These are phyloP conservation scores for Alloplasta piceator DNA, from an alignment of 2,888 invertebrate species.

Conservation along the genomic window DNA sequence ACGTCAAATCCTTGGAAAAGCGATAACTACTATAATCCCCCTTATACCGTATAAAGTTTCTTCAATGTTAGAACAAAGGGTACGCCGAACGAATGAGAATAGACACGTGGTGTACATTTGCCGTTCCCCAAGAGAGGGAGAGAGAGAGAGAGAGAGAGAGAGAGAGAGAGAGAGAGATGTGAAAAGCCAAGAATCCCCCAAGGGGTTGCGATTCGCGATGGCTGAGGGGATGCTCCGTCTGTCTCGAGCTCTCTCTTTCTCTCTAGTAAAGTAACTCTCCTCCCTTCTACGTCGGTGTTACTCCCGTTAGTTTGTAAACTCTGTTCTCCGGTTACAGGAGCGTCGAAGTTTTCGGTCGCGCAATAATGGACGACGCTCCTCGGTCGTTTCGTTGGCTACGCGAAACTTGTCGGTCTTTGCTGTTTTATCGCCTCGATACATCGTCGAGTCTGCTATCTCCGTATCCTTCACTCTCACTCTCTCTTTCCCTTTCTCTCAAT, in stretches of 20 bases:
- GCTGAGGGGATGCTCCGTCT: slow-evolving; percentile 19
- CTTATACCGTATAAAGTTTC: slow-evolving; percentile 15
- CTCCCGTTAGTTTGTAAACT: slow-evolving; percentile 43
- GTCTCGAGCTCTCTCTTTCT: slow-evolving; percentile 8
- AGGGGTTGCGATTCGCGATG: slow-evolving; percentile 54
- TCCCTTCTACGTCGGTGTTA: slow-evolving; percentile 50
- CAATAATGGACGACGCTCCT: slow-evolving; percentile 70
- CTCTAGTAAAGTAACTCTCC: slow-evolving; percentile 30
- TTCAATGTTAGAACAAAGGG: slow-evolving; percentile 14
- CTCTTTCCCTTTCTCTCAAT: slow-evolving; percentile 7
- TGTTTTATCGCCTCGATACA: slow-evolving; percentile 73
- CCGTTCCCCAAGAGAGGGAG: neutral
- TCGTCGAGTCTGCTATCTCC: slow-evolving; percentile 44
- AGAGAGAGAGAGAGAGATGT: slow-evolving; percentile 18
- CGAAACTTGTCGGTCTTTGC: slow-evolving; percentile 61
- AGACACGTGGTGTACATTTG: slow-evolving; percentile 37
- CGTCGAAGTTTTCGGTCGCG: slow-evolving; percentile 68
- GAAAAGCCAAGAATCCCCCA: slow-evolving; percentile 53
- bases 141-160: slow-evolving; percentile 15
- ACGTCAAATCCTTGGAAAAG: slow-evolving; percentile 12
- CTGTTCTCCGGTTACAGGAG: slow-evolving; percentile 40
- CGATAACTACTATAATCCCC: slow-evolving; percentile 23
- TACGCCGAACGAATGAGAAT: slow-evolving; percentile 38
- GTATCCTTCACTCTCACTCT: slow-evolving; percentile 3
- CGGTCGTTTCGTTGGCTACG: slow-evolving; percentile 67